Base-by-base conservation (phyloP, 1,140 invertebrate species). In the Micrasema longulum region DNA sequence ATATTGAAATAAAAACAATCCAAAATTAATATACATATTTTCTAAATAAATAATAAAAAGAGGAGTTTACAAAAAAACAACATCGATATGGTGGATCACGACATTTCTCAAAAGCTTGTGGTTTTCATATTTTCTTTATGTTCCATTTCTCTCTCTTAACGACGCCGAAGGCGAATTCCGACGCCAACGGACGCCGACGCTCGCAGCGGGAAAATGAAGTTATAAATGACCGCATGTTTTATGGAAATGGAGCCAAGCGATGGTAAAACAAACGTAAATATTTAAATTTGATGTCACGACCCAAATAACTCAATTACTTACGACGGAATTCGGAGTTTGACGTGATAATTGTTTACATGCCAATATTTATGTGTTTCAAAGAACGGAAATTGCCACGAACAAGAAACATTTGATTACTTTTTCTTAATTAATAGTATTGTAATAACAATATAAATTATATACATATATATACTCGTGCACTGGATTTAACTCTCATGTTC, bases 161-260 rank as follows among this genome's bases (percentile, higher is more conserved):
- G 55, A 60, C 55, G 55, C 55, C 55, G 55, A 36, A 38, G 55
- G 31, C 55, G 55, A 36, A 38, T 60, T 60, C 16, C 55, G 55
- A 60, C 36, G 55, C 55, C 20, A 35, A 53, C 23, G 7, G 23
- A 6, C 2, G 11, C 10, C 55, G 55, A 23, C 55, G 55, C 35
- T n/a, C 55, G 55, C 23, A 20, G 48, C 55, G 18, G 55, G 36
- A 41, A 60, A 60, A 60, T 60, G 31, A 60, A 43, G 36, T 60
- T 60, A 60, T 60, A 60, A 60, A 60, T 41, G 55, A 60, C 55
- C 55, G 36, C 55, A 38, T 60, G 55, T 38, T 60, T 60, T 60
- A 60, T 38, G 55, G 35, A 38, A 41, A 60, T 18, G 55, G 55
- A 60, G 55, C 55, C 35, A 16, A 18, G 55, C 55, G 55, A 60